phyloP scores from a whole-genome alignment of 2,888 invertebrate species.

The Anodontia alba region DNA sequence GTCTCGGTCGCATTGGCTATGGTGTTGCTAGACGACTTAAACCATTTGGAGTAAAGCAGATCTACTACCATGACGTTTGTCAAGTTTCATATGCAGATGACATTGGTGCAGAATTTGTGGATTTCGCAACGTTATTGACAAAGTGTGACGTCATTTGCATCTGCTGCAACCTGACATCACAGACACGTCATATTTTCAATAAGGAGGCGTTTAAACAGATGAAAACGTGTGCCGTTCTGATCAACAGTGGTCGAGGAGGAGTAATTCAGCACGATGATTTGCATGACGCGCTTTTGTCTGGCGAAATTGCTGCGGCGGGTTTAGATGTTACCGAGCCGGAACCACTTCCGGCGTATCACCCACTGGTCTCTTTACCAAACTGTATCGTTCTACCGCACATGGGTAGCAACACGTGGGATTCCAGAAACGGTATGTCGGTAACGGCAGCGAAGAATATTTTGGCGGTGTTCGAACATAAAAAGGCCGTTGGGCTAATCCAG shows the following conservation, averaged over 20 bases:
- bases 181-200: constrained; percentile 93
- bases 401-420: constrained; percentile 92
- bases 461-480: constrained; percentile 89
- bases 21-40: constrained; percentile 75
- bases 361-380: constrained; percentile 91
- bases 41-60: constrained; percentile 72
- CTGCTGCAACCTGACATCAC: constrained; percentile 91
- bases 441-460: constrained; percentile 92
- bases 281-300: constrained; percentile 89
- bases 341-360: constrained; percentile 92
- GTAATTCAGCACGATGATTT: constrained; percentile 91
- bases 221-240: constrained; percentile 93
- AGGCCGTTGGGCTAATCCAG: constrained; percentile 72
- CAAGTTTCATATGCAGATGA: constrained; percentile 83
- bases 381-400: constrained; percentile 94
- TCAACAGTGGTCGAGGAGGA: constrained; percentile 92
- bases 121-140: constrained; percentile 89
- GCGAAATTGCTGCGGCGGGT: constrained; percentile 92
- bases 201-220: constrained; percentile 91
- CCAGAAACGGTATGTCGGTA: constrained; percentile 91
- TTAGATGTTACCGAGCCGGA: constrained; percentile 96
- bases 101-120: constrained; percentile 89
- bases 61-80: constrained; percentile 74
- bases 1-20: constrained; percentile 84
- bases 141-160: constrained; percentile 94